These are phyloP conservation scores for Mythimna vitellina DNA, from an alignment of 2,888 invertebrate genomes.

Conservation along the genomic window DNA sequence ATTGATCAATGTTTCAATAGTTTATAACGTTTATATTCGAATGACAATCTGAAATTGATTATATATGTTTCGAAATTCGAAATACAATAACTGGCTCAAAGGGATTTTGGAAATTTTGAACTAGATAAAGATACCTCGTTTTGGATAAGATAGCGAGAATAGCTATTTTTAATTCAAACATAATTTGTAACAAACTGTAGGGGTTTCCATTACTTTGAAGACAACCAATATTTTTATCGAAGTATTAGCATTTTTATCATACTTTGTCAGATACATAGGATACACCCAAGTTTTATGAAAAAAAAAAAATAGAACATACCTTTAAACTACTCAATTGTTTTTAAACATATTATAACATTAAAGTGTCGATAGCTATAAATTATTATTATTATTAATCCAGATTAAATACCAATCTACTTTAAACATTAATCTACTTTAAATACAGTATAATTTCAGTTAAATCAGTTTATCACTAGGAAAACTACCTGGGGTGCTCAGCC, in stretches of 20 bases:
- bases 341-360: too few relatives aligned
- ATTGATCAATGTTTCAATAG: not conserved
- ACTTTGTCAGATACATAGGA: not conserved
- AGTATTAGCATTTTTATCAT: not conserved
- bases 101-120: not conserved
- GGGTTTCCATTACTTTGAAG: not conserved
- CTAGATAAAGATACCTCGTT: not conserved
- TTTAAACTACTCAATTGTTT: too few relatives aligned
- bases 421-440: too few relatives aligned
- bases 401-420: too few relatives aligned
- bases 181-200: not conserved
- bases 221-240: too few relatives aligned
- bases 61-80: not conserved
- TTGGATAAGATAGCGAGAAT: not conserved
- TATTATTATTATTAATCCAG: not conserved
- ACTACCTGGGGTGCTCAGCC: constrained; percentile 4
- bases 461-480: not conserved
- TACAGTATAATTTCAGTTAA: not conserved
- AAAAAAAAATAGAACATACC: not conserved
- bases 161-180: not conserved
- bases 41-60: not conserved
- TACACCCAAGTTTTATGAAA: not conserved
- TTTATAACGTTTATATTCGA: not conserved
- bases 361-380: too few relatives aligned
- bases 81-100: not conserved